Conservation (phyloP, 2,113 vertebrate species). For the Oryzias melastigma region DNA sequence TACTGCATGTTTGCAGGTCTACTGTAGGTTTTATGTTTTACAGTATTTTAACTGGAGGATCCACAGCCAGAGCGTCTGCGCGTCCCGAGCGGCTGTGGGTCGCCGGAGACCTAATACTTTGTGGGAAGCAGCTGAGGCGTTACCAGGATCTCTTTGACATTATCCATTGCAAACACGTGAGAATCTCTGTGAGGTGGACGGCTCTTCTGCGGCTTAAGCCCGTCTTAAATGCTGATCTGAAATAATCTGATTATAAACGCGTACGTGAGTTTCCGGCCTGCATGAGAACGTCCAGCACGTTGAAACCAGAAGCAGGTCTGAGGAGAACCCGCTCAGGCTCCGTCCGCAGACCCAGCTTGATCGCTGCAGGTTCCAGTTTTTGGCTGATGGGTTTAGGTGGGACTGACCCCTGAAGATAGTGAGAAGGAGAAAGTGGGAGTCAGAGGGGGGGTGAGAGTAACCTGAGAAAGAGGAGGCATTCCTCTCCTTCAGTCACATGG, state of each 20-base stretch:
- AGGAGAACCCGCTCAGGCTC: constrained; percentile 33
- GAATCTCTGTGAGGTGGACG: constrained; percentile 36
- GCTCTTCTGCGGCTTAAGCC: constrained; percentile 45
- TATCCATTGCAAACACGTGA: constrained; percentile 67
- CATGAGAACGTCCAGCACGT: constrained; percentile 56
- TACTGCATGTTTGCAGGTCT: no score
- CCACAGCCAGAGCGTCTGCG: no score
- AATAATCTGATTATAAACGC: constrained; percentile 66
- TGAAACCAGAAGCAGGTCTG: constrained; percentile 54
- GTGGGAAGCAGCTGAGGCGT: constrained; percentile 62
- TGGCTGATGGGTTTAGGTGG: constrained; percentile 16
- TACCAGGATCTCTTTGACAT: constrained; percentile 74
- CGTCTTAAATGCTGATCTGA: constrained; percentile 43
- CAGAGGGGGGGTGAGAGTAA: constrained; percentile 61
- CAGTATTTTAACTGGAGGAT: no score
- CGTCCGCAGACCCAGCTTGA: constrained; percentile 10
- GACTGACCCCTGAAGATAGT: neutral
- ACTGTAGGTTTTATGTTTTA: no score
- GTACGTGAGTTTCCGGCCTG: constrained; percentile 32
- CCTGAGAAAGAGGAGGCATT: constrained; percentile 74
- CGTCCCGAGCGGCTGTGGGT: no score
- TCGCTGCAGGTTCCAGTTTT: neutral
- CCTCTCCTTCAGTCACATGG: constrained; percentile 77
- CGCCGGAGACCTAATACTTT: constrained; percentile 58
- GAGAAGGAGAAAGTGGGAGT: constrained; percentile 52